phyloP scores from a whole-genome alignment of 2,797 vertebrate genomes.

The Rousettus madagascariensis region DNA sequence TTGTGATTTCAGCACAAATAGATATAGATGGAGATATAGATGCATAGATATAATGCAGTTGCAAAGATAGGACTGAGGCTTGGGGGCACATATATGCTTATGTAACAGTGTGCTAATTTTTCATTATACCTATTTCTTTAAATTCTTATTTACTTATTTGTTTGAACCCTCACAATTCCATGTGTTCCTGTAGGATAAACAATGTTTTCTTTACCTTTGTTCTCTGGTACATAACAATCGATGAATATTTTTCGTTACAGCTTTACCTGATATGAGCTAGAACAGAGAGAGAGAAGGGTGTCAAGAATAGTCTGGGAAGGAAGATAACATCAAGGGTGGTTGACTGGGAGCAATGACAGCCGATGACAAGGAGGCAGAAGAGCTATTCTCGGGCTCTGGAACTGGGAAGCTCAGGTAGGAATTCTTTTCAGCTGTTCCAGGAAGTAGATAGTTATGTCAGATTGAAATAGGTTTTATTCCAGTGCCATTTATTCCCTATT shows the following conservation, averaged over 20 bases:
- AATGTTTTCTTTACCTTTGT: not conserved
- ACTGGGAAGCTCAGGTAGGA: not conserved
- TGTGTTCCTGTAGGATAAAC: not conserved
- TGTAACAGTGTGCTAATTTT: not conserved
- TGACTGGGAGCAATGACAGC: not conserved
- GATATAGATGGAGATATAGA: not conserved
- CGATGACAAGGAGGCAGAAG: too few species aligned
- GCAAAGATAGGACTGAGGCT: not conserved
- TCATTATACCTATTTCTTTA: not conserved
- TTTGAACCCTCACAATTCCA: not conserved
- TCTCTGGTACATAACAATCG: not conserved
- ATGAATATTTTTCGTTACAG: not conserved
- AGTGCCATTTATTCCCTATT: not conserved
- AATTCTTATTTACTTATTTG: not conserved
- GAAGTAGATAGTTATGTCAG: not conserved
- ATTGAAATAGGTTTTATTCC: not conserved
- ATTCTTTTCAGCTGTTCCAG: not conserved
- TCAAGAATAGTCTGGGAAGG: not conserved
- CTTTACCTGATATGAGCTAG: not conserved
- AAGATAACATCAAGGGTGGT: not conserved
- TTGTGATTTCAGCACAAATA: conserved; percentile 7
- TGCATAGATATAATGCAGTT: not conserved
- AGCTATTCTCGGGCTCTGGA: not conserved
- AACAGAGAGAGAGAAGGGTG: not conserved
- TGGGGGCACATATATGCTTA: not conserved